Evolutionary conservation across 2,113 vertebrate genomes (phyloP), one percentile per base, ranked within the genome.

Genomic region (Tupaia tana): DNA sequence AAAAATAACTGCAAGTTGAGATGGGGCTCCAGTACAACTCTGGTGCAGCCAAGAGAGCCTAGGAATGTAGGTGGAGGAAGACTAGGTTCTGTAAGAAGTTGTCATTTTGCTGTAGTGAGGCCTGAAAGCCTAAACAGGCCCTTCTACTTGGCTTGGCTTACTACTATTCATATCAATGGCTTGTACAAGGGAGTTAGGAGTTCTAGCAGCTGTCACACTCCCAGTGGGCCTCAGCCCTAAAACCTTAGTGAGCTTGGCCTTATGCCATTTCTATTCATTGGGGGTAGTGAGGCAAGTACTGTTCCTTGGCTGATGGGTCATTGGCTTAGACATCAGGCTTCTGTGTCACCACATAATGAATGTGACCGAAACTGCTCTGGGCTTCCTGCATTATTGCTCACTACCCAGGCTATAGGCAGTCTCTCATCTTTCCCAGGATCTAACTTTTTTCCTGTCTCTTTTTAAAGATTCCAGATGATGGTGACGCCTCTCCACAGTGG

Each of bases 401-500:
- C 85, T 92, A 64, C 73, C 31, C 61, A 71, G 31, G 31, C n/a
- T 52, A 58, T 52, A 71, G 61, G 6, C 31, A 70, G 7, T 73
- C 25, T 78, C 56, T 67, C 3, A 2, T 83, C 13, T 97, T 96
- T 91, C 54, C 10, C 67, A 67, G 0, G 0, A 97, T 59, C 34
- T 98, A 90, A 98, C 87, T 90, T 96, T 80, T 14, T 31, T 80
- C 27, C 22, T 9, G 22, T 97, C 12, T 64, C 22, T 86, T 16
- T 73, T 95, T 96, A 95, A 99, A 99, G 98, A 98, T 97, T 95
- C 97, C 98, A 95, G 98, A 99, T 98, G 99, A 99, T 95, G 98
- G 98, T 70, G 98, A 99, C 92, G 97, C 98, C 10, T 97, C 98
- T 10, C 98, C 99, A 86, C 99, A 99, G 34, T 99, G 99, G 99